Conservation (phyloP, 2,888 invertebrate genomes). For the Disparrhopalites patrizii region DNA sequence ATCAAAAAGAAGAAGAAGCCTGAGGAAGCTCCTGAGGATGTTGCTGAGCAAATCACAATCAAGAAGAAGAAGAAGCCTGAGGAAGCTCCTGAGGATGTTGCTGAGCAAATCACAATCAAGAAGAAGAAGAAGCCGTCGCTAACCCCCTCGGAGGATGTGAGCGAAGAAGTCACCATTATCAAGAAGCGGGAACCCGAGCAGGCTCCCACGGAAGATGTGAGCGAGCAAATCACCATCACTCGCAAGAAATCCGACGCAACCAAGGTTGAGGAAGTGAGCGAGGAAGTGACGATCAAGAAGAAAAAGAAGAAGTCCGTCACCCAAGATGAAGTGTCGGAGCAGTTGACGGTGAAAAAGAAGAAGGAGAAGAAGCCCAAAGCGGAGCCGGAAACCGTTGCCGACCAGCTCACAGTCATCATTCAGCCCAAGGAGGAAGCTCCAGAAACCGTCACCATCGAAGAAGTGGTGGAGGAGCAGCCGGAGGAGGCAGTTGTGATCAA, state of each 20-base stretch:
- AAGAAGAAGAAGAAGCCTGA: background rate
- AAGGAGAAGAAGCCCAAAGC: conserved; percentile 55
- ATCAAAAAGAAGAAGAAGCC: conserved; percentile 46
- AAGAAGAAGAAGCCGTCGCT: conserved; percentile 38
- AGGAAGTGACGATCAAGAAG: conserved; percentile 33
- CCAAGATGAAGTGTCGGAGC: conserved; percentile 50
- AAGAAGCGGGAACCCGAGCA: conserved; percentile 41
- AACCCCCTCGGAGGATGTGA: conserved; percentile 49
- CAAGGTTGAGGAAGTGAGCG: conserved; percentile 39
- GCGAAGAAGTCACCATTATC: conserved; percentile 47
- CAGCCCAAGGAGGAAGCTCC: conserved; percentile 48
- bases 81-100: conserved; percentile 4
- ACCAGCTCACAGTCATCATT: conserved; percentile 22
- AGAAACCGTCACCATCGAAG: conserved; percentile 50
- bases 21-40: conserved; percentile 32
- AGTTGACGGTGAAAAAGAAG: conserved; percentile 64
- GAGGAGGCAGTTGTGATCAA: conserved; percentile 60
- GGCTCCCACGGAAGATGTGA: conserved; percentile 39
- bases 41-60: conserved; percentile 39
- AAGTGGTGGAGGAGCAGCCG: conserved; percentile 56
- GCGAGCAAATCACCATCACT: conserved; percentile 37
- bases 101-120: conserved; percentile 39
- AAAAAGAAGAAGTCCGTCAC: conserved; percentile 53
- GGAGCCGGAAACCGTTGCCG: conserved; percentile 27
- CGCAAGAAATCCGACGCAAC: conserved; percentile 31